These are phyloP conservation scores for Eremophila alpestris DNA, from an alignment of 2,797 vertebrate species.

Conservation along the genomic window DNA sequence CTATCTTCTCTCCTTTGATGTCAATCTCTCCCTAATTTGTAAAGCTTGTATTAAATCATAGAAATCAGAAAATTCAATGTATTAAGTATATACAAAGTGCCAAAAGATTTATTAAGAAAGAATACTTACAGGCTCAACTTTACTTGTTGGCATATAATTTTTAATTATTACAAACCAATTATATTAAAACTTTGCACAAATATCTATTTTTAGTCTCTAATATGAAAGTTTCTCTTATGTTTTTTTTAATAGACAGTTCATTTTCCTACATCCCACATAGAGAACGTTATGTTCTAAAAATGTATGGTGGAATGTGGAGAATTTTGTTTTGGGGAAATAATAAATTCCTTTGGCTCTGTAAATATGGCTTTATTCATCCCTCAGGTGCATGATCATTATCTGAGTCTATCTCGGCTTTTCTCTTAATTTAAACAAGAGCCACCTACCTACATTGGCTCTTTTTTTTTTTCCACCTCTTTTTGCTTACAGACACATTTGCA, in stretches of 20 bases:
- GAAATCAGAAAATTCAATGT: background rate
- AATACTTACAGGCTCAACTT: background rate
- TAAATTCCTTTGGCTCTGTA: constrained; percentile 52
- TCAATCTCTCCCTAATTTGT: background rate
- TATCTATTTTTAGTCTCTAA: background rate
- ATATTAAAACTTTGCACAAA: background rate
- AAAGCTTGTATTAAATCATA: background rate
- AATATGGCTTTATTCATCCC: constrained; percentile 48
- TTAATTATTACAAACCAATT: background rate
- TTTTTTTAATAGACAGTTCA: background rate
- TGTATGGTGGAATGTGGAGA: constrained; percentile 29
- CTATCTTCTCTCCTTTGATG: background rate
- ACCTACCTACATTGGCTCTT: background rate
- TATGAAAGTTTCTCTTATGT: background rate
- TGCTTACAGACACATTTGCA: background rate
- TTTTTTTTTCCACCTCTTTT: background rate
- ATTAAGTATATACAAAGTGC: background rate
- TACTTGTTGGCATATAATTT: background rate
- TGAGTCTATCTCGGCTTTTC: background rate
- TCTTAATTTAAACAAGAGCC: constrained; percentile 46
- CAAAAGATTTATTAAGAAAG: background rate
- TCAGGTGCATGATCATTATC: constrained; percentile 44
- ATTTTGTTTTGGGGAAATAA: constrained; percentile 60
- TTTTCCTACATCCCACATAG: constrained; percentile 19
- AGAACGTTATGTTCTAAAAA: constrained; percentile 19